Percentiles rank a stretch among this genome's conserved stretches.
These are phyloP conservation scores for Periparus ater DNA, from an alignment of 2,797 vertebrate genomes.

Conservation along the genomic window DNA sequence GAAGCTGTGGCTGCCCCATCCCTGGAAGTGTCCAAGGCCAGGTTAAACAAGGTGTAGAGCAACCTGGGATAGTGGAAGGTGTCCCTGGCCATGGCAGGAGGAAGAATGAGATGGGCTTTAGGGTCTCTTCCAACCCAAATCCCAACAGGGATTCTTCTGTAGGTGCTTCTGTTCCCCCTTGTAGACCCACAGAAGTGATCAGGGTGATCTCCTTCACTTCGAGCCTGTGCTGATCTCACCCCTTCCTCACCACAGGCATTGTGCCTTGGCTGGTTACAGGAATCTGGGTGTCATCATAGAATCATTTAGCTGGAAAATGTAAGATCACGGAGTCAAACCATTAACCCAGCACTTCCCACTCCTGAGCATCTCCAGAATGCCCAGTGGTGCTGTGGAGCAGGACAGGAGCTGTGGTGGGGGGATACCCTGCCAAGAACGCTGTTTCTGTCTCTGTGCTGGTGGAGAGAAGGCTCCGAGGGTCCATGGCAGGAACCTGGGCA, in stretches of 20 bases:
- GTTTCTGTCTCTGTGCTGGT: accelerated
- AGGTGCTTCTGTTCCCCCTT: background rate
- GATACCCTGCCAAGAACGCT: accelerated
- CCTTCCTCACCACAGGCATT: accelerated
- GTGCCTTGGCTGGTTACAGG: background rate
- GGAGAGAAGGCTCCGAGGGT: background rate
- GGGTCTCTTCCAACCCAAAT: background rate
- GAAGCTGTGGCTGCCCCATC: background rate
- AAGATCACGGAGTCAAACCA: background rate
- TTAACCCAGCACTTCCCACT: background rate
- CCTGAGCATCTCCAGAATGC: background rate
- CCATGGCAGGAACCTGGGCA: background rate
- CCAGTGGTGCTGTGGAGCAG: accelerated
- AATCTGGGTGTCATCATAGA: background rate
- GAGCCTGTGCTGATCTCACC: accelerated
- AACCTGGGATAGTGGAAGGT: background rate
- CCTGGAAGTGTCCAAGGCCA: background rate
- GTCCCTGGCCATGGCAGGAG: background rate
- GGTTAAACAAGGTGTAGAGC: background rate
- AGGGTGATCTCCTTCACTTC: background rate
- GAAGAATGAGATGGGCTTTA: accelerated
- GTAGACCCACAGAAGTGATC: background rate
- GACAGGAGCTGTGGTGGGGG: background rate
- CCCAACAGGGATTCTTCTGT: background rate
- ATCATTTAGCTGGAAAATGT: background rate